Percentiles rank a stretch among this genome's conserved stretches.
Conservation (phyloP, 2,797 vertebrate genomes). For the Fistularia tabacaria region DNA sequence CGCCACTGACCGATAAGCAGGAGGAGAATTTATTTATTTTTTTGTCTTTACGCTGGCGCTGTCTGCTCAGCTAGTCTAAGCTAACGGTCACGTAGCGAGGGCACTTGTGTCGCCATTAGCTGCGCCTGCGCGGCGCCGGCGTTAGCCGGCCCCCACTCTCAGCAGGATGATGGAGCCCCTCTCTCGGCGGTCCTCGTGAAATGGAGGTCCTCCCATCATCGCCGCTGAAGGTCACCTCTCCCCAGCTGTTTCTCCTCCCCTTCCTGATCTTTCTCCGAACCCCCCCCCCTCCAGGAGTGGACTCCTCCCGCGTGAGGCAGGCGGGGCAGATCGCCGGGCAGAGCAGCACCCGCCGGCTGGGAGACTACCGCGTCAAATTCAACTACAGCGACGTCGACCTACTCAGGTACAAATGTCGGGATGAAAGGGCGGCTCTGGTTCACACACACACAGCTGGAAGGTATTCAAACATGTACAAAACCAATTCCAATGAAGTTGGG, state of each 20-base stretch:
- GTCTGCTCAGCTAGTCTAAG: too few relatives aligned
- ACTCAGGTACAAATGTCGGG: constrained; percentile 79
- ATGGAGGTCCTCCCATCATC: constrained; percentile 35
- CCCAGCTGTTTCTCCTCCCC: neutral
- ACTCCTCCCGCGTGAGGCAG: constrained; percentile 86
- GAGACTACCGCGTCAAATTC: constrained; percentile 92
- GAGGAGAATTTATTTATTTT: too few relatives aligned
- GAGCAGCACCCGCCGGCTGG: constrained; percentile 91
- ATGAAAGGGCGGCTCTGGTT: too few relatives aligned
- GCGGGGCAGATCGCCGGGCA: constrained; percentile 85
- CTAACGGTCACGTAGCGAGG: too few relatives aligned
- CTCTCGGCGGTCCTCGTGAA: constrained; percentile 35
- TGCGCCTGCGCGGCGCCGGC: too few relatives aligned
- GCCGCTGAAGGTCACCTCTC: constrained; percentile 39
- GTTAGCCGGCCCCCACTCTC: too few relatives aligned
- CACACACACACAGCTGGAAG: neutral
- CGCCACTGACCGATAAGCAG: too few relatives aligned
- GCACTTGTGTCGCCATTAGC: too few relatives aligned
- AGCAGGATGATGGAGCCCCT: constrained; percentile 8
- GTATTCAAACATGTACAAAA: too few relatives aligned
- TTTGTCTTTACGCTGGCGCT: too few relatives aligned
- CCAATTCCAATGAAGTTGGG: too few relatives aligned
- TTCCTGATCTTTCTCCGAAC: neutral
- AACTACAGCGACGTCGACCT: constrained; percentile 91
- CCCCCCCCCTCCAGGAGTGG: constrained; percentile 76